Evolutionary conservation across 2,888 invertebrate species (phyloP), one percentile per base, ranked within the genome.

Genomic region (Andricus curvator): DNA sequence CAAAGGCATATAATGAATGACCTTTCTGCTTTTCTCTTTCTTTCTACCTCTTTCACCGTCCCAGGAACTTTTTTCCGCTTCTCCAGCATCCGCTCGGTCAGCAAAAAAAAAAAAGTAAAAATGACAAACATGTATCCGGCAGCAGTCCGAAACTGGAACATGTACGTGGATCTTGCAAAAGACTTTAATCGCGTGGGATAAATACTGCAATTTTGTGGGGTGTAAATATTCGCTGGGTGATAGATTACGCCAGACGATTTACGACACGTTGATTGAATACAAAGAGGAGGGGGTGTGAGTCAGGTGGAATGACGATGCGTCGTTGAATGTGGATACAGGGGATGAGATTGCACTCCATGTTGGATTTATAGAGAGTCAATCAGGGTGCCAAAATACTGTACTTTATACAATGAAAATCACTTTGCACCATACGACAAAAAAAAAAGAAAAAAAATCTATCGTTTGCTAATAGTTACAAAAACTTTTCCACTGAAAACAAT

Each of bases 261-360:
- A 88, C 86, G 87, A 86, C 86, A 85, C 86, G 85, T 87, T 88
- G 89, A 89, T 89, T 89, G 89, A 89, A 89, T 88, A 86, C 86
- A 85, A 85, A 85, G 82, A 81, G 84, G 78, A 70, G 74, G 48
- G 80, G 51, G 68, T 78, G 60, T 20, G 64, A 41, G 80, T 64
- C 66, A 62, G 79, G 78, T 33, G 68, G 74, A 77, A 66, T 77
- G 81, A 78, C 17, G 78, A 74, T 77, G 67, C 78, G 80, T 78
- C 80, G 79, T 78, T 77, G 68, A 68, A 70, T 60, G 77, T 44
- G 70, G 81, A 64, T 44, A 64, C 62, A 80, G 68, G 70, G 79
- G 82, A 76, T 70, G 78, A 82, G 80, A 81, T 79, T 81, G 79
- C 78, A 77, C 79, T 78, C 41, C 74, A 79, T 67, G 78, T 80